These are phyloP conservation scores for Apamea crenata DNA, from an alignment of 2,888 invertebrate genomes.

Conservation along the genomic window DNA sequence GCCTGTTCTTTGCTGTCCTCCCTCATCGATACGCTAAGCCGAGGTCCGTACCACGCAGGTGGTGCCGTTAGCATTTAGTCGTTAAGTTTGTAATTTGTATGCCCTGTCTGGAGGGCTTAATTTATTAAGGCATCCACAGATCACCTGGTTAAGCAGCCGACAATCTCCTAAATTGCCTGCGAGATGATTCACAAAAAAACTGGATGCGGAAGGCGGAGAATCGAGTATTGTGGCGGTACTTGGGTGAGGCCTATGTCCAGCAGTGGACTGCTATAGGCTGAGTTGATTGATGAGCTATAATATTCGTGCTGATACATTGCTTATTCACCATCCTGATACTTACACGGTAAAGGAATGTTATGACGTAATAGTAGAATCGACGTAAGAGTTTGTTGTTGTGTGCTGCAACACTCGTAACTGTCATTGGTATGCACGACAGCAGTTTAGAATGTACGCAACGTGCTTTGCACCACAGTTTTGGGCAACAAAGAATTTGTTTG, in stretches of 20 bases:
- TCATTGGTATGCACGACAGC: constrained; percentile 37
- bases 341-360: constrained; percentile 24
- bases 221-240: not conserved
- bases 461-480: constrained; percentile 14
- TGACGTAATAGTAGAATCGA: constrained; percentile 27
- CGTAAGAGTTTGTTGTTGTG: constrained; percentile 1
- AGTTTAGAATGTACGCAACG: not conserved
- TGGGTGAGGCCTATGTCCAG: not conserved
- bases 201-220: not conserved
- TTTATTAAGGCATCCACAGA: too few relatives aligned
- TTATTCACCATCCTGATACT: not conserved
- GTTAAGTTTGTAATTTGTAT: too few relatives aligned
- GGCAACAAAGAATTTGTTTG: not conserved
- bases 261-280: not conserved
- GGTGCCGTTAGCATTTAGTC: too few relatives aligned
- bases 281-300: not conserved
- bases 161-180: not conserved
- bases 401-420: constrained; percentile 17
- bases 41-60: too few relatives aligned
- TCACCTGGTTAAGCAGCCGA: not conserved
- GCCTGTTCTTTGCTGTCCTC: too few relatives aligned
- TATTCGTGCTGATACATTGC: not conserved
- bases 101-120: too few relatives aligned
- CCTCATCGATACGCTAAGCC: too few relatives aligned
- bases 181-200: not conserved